phyloP scores from a whole-genome alignment of 2,797 vertebrate species.

The Amniataba percoides region DNA sequence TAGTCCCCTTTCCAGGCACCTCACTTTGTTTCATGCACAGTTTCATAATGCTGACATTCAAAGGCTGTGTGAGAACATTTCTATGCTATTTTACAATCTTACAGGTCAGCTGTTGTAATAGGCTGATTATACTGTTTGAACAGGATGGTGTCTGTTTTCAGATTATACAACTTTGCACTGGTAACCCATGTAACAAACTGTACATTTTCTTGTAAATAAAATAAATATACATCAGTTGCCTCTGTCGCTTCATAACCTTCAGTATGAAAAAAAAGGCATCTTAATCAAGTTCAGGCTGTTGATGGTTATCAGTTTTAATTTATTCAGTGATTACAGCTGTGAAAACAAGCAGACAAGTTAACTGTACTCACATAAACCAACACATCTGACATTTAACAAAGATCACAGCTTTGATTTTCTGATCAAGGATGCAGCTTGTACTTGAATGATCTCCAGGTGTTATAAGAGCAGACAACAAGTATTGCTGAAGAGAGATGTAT shows the following conservation, averaged over 20 bases:
- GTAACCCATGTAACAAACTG: constrained; percentile 99
- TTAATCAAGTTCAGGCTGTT: constrained; percentile 48
- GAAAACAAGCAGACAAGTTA: constrained; percentile 83
- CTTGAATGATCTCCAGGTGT: constrained; percentile 42
- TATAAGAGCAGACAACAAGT: constrained; percentile 51
- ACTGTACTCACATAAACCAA: constrained; percentile 78
- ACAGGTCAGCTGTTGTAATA: constrained; percentile 51
- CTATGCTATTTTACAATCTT: constrained; percentile 73
- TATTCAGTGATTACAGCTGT: constrained; percentile 81
- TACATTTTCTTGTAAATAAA: constrained; percentile 99
- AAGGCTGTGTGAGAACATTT: constrained; percentile 63
- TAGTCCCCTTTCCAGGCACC: constrained; percentile 30
- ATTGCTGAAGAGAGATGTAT: constrained; percentile 56
- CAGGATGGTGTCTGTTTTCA: constrained; percentile 69
- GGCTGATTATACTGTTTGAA: constrained; percentile 62
- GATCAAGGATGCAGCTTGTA: constrained; percentile 49
- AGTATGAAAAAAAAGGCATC: constrained; percentile 43
- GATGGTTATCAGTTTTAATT: constrained; percentile 71
- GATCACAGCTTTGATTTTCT: constrained; percentile 70
- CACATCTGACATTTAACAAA: constrained; percentile 75
- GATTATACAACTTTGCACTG: constrained; percentile 91
- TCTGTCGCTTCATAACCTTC: constrained; percentile 3
- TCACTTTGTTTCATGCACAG: constrained; percentile 44
- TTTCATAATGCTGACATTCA: constrained; percentile 63
- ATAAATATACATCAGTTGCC: constrained; percentile 75